Evolutionary conservation across 2,797 vertebrate genomes (phyloP), one percentile per base, ranked within the genome.

Genomic region (Betta splendens): DNA sequence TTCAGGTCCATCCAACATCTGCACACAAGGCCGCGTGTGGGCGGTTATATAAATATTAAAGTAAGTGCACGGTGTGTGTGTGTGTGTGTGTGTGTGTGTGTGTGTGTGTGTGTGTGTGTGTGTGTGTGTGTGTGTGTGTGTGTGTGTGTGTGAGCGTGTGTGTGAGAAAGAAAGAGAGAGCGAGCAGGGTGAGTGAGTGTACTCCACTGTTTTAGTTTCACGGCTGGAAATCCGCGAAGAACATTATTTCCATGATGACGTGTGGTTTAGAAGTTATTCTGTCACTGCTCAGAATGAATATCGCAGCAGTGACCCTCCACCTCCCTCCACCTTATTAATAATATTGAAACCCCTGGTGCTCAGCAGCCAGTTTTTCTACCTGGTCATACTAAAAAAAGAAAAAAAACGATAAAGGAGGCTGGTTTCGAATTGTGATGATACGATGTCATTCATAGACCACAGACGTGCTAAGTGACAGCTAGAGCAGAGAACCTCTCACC

Each of bases 331-430:
- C 53, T 42, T 43, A 44, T 17, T 57, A 80, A 65, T 81, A 66
- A 85, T 84, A 83, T 51, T 74, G 87, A 90, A 90, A 89, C 85
- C 64, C 43, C 75, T 72, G 72, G 54, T 75, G 42, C 77, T 76
- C 66, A 50, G 52, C 58, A 44, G 46, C 56, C 20, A 50, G 8
- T 43, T 70, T 67, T 38, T 70, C 48, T 55, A 55, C 62, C 31
- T 42, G 47, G 58, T 80, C 56, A 52, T 76, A 76, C 75, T 61
- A 57, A 22, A 49, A 69, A 18, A n/a, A 61, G 44, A 61, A 67
- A 66, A 61, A 58, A 23, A 50, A 69, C 13, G n/a, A 62, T 45
- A 57, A 68, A 64, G 46, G 79, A 64, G 17, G 43, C 7, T 29
- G 38, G 63, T 85, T 85, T 89, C 54, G 46, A 65, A 54, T 83